A percentile compares a stretch with the other conserved stretches of the same genome.
Conservation (phyloP, 2,113 vertebrate species). For the Crotophaga sulcirostris region DNA sequence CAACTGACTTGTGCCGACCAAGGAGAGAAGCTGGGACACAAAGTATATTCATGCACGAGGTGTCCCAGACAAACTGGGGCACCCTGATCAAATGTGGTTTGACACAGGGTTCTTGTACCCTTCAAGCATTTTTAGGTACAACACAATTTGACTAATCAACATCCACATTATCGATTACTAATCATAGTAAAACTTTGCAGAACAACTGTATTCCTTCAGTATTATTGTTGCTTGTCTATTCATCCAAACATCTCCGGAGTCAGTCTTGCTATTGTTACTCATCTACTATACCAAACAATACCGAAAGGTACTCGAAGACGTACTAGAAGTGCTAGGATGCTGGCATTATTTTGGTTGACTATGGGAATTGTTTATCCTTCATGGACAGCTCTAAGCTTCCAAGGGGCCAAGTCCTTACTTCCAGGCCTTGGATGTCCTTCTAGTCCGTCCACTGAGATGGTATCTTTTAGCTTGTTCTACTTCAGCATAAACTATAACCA, state of each 20-base stretch:
- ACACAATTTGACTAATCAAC: neutral
- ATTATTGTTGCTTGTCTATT: neutral
- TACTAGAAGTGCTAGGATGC: neutral
- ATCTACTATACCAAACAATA: neutral
- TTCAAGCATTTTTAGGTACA: neutral
- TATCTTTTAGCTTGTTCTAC: neutral
- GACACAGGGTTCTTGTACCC: neutral
- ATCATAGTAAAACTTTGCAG: neutral
- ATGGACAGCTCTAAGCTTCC: neutral
- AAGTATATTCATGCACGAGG: neutral
- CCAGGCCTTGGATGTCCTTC: neutral
- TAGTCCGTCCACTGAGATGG: neutral
- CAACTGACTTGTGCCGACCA: neutral
- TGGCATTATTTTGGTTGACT: neutral
- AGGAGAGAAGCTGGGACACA: neutral
- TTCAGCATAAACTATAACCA: neutral
- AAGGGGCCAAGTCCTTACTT: neutral
- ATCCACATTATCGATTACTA: rapidly evolving
- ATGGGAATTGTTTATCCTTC: neutral
- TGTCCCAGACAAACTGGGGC: neutral
- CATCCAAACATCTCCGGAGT: neutral
- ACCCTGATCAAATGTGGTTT: rapidly evolving
- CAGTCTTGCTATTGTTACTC: neutral
- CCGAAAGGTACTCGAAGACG: neutral
- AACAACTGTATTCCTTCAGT: neutral